Conservation (phyloP, 2,888 invertebrate species). For the Muschampia plurimacula region DNA sequence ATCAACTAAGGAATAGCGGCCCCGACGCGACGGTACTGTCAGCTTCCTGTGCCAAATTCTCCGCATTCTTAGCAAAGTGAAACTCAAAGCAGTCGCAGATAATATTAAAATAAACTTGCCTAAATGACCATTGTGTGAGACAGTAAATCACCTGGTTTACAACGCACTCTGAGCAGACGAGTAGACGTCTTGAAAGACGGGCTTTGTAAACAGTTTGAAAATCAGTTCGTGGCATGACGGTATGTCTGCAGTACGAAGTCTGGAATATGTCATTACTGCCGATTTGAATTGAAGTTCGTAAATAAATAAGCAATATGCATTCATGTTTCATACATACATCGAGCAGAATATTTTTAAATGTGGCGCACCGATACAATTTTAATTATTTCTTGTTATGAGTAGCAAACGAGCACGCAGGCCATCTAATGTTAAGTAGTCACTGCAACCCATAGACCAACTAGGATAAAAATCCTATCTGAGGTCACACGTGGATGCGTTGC, state of each 20-base stretch:
- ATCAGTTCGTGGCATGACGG: conserved; percentile 40
- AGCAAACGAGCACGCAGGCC: too few species aligned
- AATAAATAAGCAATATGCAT: too few species aligned
- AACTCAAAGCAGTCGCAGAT: conserved; percentile 47
- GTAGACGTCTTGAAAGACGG: conserved; percentile 51
- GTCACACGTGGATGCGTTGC: too few species aligned
- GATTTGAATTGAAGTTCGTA: not conserved
- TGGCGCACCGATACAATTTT: too few species aligned
- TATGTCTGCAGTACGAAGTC: not conserved
- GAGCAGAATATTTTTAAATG: too few species aligned
- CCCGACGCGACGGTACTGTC: conserved; percentile 12
- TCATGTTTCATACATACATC: too few species aligned
- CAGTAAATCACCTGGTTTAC: conserved; percentile 60
- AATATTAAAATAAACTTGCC: conserved; percentile 54
- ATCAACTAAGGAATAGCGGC: not conserved
- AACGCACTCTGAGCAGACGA: conserved; percentile 47
- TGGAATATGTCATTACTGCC: not conserved
- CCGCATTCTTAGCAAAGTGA: conserved; percentile 47
- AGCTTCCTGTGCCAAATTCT: conserved; percentile 48
- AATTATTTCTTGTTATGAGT: too few species aligned
- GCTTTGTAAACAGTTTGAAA: conserved; percentile 49
- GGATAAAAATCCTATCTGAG: too few species aligned
- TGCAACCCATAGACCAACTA: too few species aligned
- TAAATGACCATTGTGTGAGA: conserved; percentile 50
- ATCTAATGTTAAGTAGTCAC: too few species aligned